Evolutionary conservation across 2,113 vertebrate genomes (phyloP).

Genomic region (Aviceda subcristata): DNA sequence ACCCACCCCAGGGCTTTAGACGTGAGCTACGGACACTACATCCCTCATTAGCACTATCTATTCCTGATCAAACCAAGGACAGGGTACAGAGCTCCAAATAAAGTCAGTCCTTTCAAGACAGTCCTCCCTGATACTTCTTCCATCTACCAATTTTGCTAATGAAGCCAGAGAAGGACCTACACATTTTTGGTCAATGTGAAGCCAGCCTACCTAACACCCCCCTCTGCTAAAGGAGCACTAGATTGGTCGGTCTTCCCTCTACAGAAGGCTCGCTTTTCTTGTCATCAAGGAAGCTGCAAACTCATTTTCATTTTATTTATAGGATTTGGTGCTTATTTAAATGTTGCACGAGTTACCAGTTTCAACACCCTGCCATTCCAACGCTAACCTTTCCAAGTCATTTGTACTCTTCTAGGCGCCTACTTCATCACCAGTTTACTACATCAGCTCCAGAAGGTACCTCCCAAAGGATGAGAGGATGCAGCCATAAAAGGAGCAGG

Average conservation of each 20-base stretch:
- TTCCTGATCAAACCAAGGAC: not conserved
- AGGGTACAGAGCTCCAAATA: not conserved
- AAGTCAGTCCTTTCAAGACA: not conserved
- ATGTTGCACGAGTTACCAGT: not conserved
- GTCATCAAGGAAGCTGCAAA: not conserved
- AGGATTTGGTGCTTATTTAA: not conserved
- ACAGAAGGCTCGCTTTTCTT: not conserved
- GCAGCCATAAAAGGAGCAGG: slow-evolving; percentile 49
- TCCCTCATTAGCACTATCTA: not conserved
- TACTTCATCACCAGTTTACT: not conserved
- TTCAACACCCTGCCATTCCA: not conserved
- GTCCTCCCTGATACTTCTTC: not conserved
- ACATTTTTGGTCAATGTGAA: not conserved
- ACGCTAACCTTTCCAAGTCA: not conserved
- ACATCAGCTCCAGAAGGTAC: not conserved
- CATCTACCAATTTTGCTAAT: not conserved
- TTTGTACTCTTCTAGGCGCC: not conserved
- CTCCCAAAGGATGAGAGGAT: slow-evolving; percentile 6
- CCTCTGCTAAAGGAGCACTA: not conserved
- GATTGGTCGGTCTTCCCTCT: not conserved
- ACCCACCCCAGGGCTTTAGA: not conserved
- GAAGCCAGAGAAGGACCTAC: not conserved
- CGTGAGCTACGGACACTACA: accelerated
- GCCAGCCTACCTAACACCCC: not conserved
- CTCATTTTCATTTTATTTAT: not conserved